Base-by-base conservation (phyloP, 2,113 vertebrate species). In the Oncorhynchus kisutch region DNA sequence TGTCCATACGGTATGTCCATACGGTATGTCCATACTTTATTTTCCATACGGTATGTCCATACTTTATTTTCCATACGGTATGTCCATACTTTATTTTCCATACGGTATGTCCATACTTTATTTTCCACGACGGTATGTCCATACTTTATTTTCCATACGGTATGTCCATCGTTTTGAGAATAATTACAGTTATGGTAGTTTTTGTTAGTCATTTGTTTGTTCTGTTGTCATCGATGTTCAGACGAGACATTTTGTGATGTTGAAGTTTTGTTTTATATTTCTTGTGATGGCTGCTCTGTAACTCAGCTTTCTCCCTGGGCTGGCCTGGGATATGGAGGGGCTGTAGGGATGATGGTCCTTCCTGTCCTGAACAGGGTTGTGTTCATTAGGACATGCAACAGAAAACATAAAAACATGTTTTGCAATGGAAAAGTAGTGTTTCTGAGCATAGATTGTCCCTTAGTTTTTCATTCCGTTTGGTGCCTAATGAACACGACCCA, bases 181-280 rank as follows among this genome's bases (percentile, higher is more conserved):
- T 78, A 70, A 77, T 74, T 84, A 74, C 54, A 72, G 67, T 87
- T 86, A 70, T 89, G 80, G 82, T 62, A 75, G 78, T 90, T 89
- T 18, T 88, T 76, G 71, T 75, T n/a, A 79, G 76, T 84, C 83
- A 78, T 78, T 81, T 74, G 72, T 45, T 71, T 78, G 31, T 31
- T 45, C 14, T 70, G 51, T 59, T 78, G 80, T 83, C 82, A 78
- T 65, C 78, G 80, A 84, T 86, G 81, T 87, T 91, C 84, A 77
- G 92, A 94, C 93, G 91, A 93, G 84, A 94, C 92, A 94, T 94
- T 93, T 88, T 79, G 82, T 85, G 86, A 93, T 94, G 92, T 94
- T 91, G 92, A 94, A 81, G 81, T 90, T 93, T 88, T 75, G 62
- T 79, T 74, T 78, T 86, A 62, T 86, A 79, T 88, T 81, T 84